These are phyloP conservation scores for Aspidoscelis tigris DNA, from an alignment of 2,113 vertebrate genomes.

Conservation along the genomic window DNA sequence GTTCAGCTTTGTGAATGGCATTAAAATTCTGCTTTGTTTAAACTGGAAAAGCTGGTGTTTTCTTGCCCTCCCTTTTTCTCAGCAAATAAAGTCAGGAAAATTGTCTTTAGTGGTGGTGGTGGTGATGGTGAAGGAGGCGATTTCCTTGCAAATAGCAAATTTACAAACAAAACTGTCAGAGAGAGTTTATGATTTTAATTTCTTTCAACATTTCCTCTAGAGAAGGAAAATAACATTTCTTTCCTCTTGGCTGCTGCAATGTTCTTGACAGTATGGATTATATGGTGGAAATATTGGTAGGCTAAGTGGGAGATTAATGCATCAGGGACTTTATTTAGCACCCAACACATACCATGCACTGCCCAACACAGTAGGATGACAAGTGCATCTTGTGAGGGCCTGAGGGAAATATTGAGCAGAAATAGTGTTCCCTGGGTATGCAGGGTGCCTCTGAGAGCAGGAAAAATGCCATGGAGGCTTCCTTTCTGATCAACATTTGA, in stretches of 20 bases:
- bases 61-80: too few relatives aligned
- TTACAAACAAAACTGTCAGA: conserved; percentile 24
- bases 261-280: neutral
- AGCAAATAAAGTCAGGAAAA: conserved; percentile 4
- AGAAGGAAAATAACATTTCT: conserved; percentile 3
- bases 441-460: too few relatives aligned
- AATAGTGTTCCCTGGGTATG: too few relatives aligned
- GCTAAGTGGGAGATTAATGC: neutral
- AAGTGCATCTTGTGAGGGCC: too few relatives aligned
- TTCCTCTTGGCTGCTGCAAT: conserved; percentile 7
- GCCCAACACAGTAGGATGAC: too few relatives aligned
- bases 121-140: too few relatives aligned
- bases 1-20: neutral
- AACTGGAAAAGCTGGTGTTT: neutral
- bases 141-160: neutral
- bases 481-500: too few relatives aligned
- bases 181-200: conserved; percentile 34
- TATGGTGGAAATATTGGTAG: neutral
- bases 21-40: conserved; percentile 11
- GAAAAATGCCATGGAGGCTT: too few relatives aligned
- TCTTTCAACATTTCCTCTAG: conserved; percentile 13
- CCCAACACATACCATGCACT: too few relatives aligned
- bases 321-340: neutral
- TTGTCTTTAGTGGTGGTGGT: neutral
- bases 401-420: too few relatives aligned